Percentiles rank a stretch among this genome's conserved stretches.
These are phyloP conservation scores for Entomyzon cyanotis DNA, from an alignment of 2,113 vertebrate genomes.

Conservation along the genomic window DNA sequence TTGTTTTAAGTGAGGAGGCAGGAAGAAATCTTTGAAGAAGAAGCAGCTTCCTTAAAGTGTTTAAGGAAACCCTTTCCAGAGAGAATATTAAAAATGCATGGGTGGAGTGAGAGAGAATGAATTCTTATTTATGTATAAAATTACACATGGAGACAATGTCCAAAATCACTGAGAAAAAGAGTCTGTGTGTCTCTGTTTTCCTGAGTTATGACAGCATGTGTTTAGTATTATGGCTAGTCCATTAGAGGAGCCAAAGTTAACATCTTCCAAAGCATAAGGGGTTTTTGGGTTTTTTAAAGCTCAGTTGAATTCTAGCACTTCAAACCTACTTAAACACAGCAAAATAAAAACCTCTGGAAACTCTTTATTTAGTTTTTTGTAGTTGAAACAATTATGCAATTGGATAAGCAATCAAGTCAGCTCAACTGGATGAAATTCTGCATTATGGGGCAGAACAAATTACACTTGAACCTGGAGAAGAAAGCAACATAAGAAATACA, in stretches of 20 bases:
- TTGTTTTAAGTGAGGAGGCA: background rate
- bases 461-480: background rate
- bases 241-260: constrained; percentile 45
- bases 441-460: background rate
- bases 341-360: background rate
- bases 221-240: constrained; percentile 46
- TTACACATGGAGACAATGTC: constrained; percentile 41
- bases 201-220: constrained; percentile 48
- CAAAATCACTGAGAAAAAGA: constrained; percentile 26
- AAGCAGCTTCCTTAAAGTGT: constrained; percentile 11
- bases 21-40: background rate
- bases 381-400: constrained; percentile 8
- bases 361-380: background rate
- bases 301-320: background rate
- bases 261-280: constrained; percentile 19
- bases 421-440: background rate
- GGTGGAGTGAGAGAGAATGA: constrained; percentile 45
- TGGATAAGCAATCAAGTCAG: background rate
- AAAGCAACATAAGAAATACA: background rate
- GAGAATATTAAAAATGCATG: constrained; percentile 36
- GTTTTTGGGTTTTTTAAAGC: background rate
- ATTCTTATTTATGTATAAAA: constrained; percentile 63
- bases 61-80: constrained; percentile 30
- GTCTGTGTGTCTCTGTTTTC: constrained; percentile 46
- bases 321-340: background rate